Conservation (phyloP, 2,888 invertebrate species). For the Campopleginae sp. region DNA sequence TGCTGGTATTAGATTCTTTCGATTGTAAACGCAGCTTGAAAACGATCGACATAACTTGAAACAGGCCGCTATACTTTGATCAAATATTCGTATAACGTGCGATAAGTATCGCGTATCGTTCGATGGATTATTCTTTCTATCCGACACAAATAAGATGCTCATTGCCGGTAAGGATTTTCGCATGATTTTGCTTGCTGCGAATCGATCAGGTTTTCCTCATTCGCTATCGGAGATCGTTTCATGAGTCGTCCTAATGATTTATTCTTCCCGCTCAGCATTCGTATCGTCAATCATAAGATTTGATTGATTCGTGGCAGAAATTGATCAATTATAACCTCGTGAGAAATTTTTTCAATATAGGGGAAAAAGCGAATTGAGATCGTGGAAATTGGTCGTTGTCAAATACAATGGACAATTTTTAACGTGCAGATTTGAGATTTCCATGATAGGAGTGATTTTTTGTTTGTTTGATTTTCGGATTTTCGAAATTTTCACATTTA, state of each 20-base stretch:
- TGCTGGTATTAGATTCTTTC: constrained; percentile 48
- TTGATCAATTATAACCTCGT: background rate
- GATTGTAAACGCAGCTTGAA: constrained; percentile 30
- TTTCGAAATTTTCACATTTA: no score
- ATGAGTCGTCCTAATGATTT: background rate
- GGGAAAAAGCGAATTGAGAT: no score
- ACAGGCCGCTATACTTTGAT: constrained; percentile 55
- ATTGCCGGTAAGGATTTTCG: background rate
- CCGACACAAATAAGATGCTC: constrained; percentile 5
- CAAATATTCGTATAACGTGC: constrained; percentile 54
- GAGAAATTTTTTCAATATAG: background rate
- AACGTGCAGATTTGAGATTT: no score
- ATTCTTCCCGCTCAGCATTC: background rate
- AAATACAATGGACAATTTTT: no score
- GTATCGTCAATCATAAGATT: background rate
- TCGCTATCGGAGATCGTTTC: background rate
- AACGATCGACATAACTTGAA: constrained; percentile 58
- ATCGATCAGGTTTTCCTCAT: background rate
- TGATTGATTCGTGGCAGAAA: background rate
- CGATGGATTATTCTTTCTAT: constrained; percentile 36
- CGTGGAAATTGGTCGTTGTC: no score
- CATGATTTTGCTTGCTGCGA: background rate
- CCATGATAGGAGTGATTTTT: no score
- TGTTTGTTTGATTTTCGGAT: no score
- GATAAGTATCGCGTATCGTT: constrained; percentile 58